Evolutionary conservation across 2,888 invertebrate genomes (phyloP).

Genomic region (Spatulosminthurus flaviceps): DNA sequence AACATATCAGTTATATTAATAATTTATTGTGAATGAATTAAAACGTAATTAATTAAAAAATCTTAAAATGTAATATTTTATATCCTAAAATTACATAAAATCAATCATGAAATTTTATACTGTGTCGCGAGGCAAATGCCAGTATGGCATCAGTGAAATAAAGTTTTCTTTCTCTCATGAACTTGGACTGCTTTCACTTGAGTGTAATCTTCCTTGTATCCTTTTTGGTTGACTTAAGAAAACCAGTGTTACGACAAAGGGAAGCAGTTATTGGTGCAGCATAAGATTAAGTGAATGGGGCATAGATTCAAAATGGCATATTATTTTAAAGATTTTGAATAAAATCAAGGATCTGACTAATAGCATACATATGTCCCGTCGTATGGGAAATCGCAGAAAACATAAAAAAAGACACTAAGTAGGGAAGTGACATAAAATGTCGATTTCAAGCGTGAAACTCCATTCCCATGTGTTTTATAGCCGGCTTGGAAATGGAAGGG

Average conservation of each 20-base stretch:
- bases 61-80: too few species aligned
- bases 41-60: too few species aligned
- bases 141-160: too few species aligned
- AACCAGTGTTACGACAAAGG: background rate
- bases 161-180: too few species aligned
- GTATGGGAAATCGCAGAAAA: background rate
- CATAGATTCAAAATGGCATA: background rate
- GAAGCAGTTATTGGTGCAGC: background rate
- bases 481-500: background rate
- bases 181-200: too few species aligned
- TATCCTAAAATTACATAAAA: too few species aligned
- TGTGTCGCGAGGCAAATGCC: too few species aligned
- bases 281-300: background rate
- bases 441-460: constrained; percentile 1
- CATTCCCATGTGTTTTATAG: constrained; percentile 1
- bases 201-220: too few species aligned
- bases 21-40: too few species aligned
- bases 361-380: background rate
- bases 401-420: constrained; percentile 1
- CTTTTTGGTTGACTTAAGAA: too few species aligned
- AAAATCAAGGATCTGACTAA: background rate
- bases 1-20: too few species aligned
- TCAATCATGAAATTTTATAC: too few species aligned
- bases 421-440: constrained; percentile 10
- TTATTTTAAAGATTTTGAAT: background rate